Conservation (phyloP, 1,140 invertebrate species). For the Armadillidium nasatum region DNA sequence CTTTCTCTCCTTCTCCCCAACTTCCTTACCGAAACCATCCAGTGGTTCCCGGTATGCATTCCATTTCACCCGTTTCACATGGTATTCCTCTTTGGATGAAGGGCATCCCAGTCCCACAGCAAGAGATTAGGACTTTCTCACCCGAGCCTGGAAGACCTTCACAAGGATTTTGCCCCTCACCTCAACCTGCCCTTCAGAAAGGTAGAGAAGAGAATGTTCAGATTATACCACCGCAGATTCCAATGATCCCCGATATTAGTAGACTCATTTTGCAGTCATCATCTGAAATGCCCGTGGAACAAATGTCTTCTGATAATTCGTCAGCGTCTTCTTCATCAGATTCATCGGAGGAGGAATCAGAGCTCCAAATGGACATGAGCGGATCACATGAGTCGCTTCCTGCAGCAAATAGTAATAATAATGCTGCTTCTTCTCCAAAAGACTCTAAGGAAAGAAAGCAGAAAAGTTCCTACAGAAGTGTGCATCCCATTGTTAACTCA, state of each 20-base stretch:
- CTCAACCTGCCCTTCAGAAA: not conserved
- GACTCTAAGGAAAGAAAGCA: not conserved
- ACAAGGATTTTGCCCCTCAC: not conserved
- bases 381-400: not conserved
- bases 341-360: not conserved
- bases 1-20: not conserved
- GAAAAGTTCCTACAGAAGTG: not conserved
- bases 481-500: not conserved
- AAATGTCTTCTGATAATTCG: not conserved
- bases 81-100: too few species aligned
- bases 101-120: not conserved
- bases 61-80: not conserved
- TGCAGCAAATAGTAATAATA: not conserved
- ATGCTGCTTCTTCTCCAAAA: not conserved
- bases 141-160: not conserved
- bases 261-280: not conserved
- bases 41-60: not conserved
- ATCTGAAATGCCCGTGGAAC: not conserved
- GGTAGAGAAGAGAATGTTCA: too few species aligned
- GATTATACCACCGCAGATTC: too few species aligned
- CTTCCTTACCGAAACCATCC: not conserved
- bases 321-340: not conserved
- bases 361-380: not conserved
- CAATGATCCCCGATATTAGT: not conserved
- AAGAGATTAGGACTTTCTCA: not conserved